Percentiles rank a stretch among this genome's conserved stretches.
Evolutionary conservation across 2,113 vertebrate species (phyloP).

Genomic region (Dolichotis patagonum): DNA sequence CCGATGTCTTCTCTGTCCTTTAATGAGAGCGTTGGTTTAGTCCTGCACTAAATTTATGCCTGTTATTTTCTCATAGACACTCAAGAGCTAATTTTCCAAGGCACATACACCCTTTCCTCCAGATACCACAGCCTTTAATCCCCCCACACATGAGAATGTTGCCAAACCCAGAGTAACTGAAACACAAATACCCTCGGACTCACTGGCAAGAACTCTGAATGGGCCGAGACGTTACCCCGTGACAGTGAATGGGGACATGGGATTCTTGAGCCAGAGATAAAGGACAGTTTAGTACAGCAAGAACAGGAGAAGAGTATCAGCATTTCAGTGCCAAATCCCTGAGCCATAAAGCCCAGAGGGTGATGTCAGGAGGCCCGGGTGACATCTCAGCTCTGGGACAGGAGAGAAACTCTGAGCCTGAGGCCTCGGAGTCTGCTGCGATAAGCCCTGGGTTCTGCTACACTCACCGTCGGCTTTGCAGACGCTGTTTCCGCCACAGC

Average conservation of each 20-base stretch:
- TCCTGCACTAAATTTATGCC: neutral
- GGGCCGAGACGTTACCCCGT: neutral
- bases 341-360: neutral
- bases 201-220: neutral
- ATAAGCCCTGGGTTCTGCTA: neutral
- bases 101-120: too few species aligned
- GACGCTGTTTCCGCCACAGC: neutral
- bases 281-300: neutral
- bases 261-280: neutral
- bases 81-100: neutral
- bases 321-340: neutral
- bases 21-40: neutral
- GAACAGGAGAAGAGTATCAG: neutral
- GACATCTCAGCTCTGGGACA: neutral
- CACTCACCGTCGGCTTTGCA: too few species aligned
- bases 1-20: neutral
- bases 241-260: neutral
- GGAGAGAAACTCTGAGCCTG: neutral
- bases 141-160: neutral
- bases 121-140: neutral
- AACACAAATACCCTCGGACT: neutral
- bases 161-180: neutral
- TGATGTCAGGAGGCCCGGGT: neutral
- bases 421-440: fast-evolving
- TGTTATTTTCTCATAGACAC: neutral